These are phyloP conservation scores for Ectemnius cavifrons DNA, from an alignment of 2,888 invertebrate genomes.

Conservation along the genomic window DNA sequence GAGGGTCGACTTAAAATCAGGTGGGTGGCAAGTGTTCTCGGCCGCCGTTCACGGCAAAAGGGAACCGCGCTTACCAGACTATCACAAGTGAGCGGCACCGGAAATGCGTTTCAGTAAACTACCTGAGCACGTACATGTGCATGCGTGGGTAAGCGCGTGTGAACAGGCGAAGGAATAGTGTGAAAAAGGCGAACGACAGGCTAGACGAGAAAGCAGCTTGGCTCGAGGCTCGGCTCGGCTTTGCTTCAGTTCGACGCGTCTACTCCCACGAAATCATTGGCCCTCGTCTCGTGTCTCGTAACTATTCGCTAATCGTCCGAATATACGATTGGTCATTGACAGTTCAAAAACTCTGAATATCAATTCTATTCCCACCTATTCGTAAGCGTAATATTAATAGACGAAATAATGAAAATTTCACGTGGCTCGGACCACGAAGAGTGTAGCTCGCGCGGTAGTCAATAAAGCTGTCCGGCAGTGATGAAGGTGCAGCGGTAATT, in stretches of 20 bases:
- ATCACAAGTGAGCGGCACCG: conserved; percentile 48
- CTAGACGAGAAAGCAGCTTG: conserved; percentile 18
- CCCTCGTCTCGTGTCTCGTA: conserved; percentile 6
- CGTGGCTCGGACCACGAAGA: too few species aligned
- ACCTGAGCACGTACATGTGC: not conserved
- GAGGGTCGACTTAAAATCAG: not conserved
- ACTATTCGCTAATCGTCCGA: conserved; percentile 32
- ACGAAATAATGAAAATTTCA: too few species aligned
- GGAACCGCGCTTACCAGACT: too few species aligned
- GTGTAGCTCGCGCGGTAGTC: not conserved
- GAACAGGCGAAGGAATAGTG: conserved; percentile 22
- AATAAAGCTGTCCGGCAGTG: conserved; percentile 32
- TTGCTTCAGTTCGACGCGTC: conserved; percentile 11
- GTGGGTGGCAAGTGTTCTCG: not conserved
- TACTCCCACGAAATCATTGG: conserved; percentile 45
- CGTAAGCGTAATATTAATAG: too few species aligned
- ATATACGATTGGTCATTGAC: conserved; percentile 37
- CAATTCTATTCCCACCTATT: too few species aligned
- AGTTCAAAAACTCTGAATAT: not conserved
- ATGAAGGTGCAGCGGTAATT: conserved; percentile 40
- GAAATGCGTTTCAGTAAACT: conserved; percentile 39
- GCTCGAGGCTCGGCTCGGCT: conserved; percentile 14
- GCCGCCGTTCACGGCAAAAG: too few species aligned
- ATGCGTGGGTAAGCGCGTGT: conserved; percentile 41
- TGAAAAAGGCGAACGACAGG: conserved; percentile 1